Percentiles rank a stretch among this genome's conserved stretches.
phyloP scores from a whole-genome alignment of 2,888 invertebrate species.

The Panzeria rudis region DNA sequence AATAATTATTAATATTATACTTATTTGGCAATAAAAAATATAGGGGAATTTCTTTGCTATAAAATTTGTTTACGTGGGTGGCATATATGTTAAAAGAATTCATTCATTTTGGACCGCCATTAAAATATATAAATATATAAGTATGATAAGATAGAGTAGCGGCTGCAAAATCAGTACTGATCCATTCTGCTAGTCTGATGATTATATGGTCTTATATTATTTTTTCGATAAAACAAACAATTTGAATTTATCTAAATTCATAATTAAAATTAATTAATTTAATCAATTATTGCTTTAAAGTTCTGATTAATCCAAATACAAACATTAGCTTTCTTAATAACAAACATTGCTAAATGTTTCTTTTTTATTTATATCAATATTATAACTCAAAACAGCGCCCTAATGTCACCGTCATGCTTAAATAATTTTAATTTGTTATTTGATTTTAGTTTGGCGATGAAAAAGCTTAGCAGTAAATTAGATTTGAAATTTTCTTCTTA shows the following conservation, averaged over 20 bases:
- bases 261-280: too few relatives aligned
- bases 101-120: not conserved
- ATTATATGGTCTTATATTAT: too few relatives aligned
- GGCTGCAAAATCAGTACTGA: too few relatives aligned
- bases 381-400: not conserved
- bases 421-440: conserved; percentile 57
- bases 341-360: not conserved
- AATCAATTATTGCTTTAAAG: not conserved
- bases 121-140: not conserved
- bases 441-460: conserved; percentile 34
- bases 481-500: conserved; percentile 26
- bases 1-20: conserved; percentile 52
- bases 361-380: not conserved
- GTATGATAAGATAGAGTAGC: too few relatives aligned
- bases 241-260: too few relatives aligned
- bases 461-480: conserved; percentile 54
- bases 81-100: conserved; percentile 12
- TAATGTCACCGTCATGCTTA: conserved; percentile 48
- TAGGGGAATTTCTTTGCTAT: not conserved
- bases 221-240: too few relatives aligned
- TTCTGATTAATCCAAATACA: not conserved
- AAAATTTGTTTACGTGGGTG: conserved; percentile 38
- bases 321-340: not conserved
- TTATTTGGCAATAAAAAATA: conserved; percentile 46
- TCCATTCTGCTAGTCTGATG: too few relatives aligned